Conservation (phyloP, 2,797 vertebrate species). For the Sparus aurata region DNA sequence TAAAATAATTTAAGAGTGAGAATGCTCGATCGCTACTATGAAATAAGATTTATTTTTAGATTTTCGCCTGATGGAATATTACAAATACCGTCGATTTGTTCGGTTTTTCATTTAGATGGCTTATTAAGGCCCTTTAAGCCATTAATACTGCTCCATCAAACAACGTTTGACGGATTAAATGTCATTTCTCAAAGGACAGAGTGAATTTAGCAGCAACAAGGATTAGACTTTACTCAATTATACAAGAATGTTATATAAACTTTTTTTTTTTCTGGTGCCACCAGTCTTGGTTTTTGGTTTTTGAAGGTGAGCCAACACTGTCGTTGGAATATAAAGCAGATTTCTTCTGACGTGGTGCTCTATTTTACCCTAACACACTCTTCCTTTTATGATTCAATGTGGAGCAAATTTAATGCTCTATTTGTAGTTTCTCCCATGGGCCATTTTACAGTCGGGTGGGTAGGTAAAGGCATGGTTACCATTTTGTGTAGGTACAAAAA, state of each 20-base stretch:
- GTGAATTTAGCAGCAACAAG: constrained; percentile 24
- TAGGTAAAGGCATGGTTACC: constrained; percentile 48
- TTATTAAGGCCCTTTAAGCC: constrained; percentile 10
- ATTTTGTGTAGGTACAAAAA: constrained; percentile 50
- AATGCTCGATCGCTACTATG: background rate
- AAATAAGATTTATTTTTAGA: background rate
- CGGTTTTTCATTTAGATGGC: constrained; percentile 1
- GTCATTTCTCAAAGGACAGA: constrained; percentile 25
- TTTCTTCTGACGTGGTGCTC: constrained; percentile 52
- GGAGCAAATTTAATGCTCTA: constrained; percentile 88
- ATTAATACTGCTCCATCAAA: constrained; percentile 17
- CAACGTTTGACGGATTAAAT: constrained; percentile 21
- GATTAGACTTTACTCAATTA: constrained; percentile 48
- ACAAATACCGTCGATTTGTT: background rate
- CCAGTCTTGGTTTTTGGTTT: constrained; percentile 40
- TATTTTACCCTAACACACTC: constrained; percentile 43
- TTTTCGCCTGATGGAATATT: background rate
- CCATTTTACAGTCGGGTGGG: constrained; percentile 71
- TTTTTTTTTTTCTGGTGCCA: constrained; percentile 19
- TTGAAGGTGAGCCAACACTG: constrained; percentile 49
- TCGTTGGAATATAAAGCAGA: constrained; percentile 61
- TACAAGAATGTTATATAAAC: constrained; percentile 61
- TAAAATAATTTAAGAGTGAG: background rate
- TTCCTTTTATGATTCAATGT: constrained; percentile 71
- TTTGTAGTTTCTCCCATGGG: constrained; percentile 83